phyloP scores from a whole-genome alignment of 2,888 invertebrate species.

The Anthophora plumipes region DNA sequence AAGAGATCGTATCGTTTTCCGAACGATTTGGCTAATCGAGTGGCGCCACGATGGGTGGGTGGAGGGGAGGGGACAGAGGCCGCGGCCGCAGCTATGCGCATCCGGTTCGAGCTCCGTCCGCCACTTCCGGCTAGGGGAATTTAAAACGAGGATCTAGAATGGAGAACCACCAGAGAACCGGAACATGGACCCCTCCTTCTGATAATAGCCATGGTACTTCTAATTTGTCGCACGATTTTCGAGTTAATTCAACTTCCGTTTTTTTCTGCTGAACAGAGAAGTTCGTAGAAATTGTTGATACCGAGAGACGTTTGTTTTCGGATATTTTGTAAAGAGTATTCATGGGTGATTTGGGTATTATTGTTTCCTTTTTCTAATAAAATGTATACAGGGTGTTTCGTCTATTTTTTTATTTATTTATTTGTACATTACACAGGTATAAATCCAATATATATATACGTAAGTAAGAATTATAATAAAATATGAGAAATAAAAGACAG shows the following conservation, averaged over 20 bases:
- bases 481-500: too few relatives aligned
- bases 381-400: too few relatives aligned
- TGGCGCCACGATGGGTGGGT: constrained; percentile 56
- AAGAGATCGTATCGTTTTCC: constrained; percentile 77
- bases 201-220: constrained; percentile 20
- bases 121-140: constrained; percentile 43
- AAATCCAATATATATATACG: too few relatives aligned
- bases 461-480: too few relatives aligned
- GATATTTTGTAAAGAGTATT: too few relatives aligned
- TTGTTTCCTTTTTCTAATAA: too few relatives aligned
- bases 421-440: too few relatives aligned
- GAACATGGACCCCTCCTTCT: not conserved
- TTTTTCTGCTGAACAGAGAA: not conserved
- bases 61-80: constrained; percentile 1
- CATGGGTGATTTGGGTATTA: too few relatives aligned
- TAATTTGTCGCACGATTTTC: constrained; percentile 31
- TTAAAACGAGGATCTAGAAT: constrained; percentile 60
- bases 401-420: too few relatives aligned
- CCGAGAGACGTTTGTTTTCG: too few relatives aligned
- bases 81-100: constrained; percentile 53
- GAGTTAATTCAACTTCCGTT: constrained; percentile 11
- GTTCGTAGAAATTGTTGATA: too few relatives aligned
- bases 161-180: not conserved
- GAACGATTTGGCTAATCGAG: constrained; percentile 80
- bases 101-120: constrained; percentile 9